Evolutionary conservation across 2,113 vertebrate genomes (phyloP).

Genomic region (Oxygymnocypris stewartii): DNA sequence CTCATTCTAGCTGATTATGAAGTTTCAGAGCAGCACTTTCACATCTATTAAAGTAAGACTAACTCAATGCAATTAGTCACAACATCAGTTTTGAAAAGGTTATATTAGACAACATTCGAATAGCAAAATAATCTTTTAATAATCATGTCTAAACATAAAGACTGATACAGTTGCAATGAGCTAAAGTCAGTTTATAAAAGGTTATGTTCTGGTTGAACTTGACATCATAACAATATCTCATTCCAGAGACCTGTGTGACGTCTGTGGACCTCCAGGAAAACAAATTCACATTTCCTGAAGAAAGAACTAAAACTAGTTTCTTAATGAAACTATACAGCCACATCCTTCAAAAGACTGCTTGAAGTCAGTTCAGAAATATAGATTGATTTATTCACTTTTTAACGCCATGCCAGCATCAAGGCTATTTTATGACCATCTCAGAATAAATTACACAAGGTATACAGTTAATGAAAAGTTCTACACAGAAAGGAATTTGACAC

Average conservation of each 20-base stretch:
- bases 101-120: background rate
- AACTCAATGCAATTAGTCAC: background rate
- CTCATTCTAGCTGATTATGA: background rate
- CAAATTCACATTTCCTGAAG: background rate
- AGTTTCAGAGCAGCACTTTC: background rate
- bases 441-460: no score
- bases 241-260: background rate
- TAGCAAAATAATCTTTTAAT: background rate
- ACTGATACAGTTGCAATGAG: background rate
- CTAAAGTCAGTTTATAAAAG: background rate
- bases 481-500: no score
- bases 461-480: no score
- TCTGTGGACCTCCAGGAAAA: background rate
- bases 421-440: no score
- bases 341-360: no score
- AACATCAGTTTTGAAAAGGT: background rate
- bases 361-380: no score
- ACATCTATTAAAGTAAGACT: background rate
- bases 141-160: no score
- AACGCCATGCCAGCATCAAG: no score
- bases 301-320: background rate
- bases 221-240: background rate
- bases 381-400: no score
- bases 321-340: background rate
- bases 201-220: no score